Percentiles rank a stretch among this genome's conserved stretches.
Evolutionary conservation across 2,797 vertebrate species (phyloP).

Genomic region (Nothura maculosa): DNA sequence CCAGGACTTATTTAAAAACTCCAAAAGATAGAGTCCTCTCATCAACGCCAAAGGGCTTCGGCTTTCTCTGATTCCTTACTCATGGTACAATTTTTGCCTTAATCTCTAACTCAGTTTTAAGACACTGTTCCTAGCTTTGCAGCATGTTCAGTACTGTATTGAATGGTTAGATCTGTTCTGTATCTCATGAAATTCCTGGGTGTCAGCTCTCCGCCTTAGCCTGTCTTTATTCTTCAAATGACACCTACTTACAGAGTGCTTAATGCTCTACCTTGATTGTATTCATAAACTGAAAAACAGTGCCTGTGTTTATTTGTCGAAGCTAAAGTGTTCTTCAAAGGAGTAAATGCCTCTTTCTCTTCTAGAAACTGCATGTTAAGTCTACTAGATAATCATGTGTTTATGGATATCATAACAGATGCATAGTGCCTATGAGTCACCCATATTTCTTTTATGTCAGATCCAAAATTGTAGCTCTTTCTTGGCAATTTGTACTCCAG

Average conservation of each 20-base stretch:
- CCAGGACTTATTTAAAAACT: background rate
- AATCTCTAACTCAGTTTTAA: background rate
- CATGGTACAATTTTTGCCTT: background rate
- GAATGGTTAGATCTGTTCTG: background rate
- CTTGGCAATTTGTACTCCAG: background rate
- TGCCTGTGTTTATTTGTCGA: background rate
- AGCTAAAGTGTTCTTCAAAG: slow-evolving; percentile 6
- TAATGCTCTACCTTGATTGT: background rate
- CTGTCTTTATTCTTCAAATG: background rate
- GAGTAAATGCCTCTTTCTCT: slow-evolving; percentile 10
- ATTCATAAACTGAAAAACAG: background rate
- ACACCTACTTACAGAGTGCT: background rate
- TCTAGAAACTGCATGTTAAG: background rate
- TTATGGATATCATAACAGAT: slow-evolving; percentile 45
- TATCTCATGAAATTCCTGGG: background rate
- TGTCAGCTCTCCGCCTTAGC: background rate
- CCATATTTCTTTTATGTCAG: slow-evolving; percentile 8
- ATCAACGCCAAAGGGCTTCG: background rate
- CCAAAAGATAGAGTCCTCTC: background rate
- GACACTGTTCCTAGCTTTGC: background rate
- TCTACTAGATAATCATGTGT: slow-evolving; percentile 7
- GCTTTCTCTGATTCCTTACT: background rate
- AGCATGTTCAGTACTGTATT: background rate
- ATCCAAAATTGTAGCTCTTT: slow-evolving; percentile 47
- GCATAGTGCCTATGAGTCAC: slow-evolving; percentile 31